Percentiles rank a stretch among this genome's conserved stretches.
Conservation (phyloP, 2,888 invertebrate genomes). For the Quadroppia sp. region DNA sequence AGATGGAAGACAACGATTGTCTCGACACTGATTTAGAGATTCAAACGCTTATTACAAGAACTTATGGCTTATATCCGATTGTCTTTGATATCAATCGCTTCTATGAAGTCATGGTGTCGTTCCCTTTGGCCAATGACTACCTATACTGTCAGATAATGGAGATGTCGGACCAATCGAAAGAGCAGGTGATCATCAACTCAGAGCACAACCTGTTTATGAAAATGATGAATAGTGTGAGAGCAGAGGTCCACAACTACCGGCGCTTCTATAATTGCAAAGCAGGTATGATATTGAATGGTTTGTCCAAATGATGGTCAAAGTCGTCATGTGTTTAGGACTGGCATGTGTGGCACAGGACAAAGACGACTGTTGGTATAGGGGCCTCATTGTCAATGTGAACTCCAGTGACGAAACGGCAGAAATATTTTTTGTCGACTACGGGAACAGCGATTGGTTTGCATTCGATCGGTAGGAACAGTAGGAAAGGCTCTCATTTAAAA, state of each 20-base stretch:
- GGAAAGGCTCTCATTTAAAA: background rate
- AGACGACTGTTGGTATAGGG: slow-evolving; percentile 19
- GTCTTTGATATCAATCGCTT: background rate
- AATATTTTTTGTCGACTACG: slow-evolving; percentile 5
- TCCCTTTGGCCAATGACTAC: background rate
- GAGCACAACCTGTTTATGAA: background rate
- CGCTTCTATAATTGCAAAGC: background rate
- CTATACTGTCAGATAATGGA: background rate
- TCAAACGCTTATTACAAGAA: background rate
- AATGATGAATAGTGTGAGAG: background rate
- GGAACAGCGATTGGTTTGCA: background rate
- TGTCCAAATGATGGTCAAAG: background rate
- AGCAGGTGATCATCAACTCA: background rate
- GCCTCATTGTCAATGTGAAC: background rate
- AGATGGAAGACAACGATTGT: background rate
- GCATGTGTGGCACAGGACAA: background rate
- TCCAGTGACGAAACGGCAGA: background rate
- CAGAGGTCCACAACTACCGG: background rate
- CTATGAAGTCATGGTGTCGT: background rate
- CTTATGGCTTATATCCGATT: background rate
- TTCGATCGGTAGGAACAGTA: background rate
- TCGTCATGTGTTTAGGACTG: background rate
- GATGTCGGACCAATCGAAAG: background rate
- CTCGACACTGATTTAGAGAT: background rate
- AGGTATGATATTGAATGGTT: background rate